Conservation (phyloP, 2,888 invertebrate genomes). For the Phrixothrix hirtus region DNA sequence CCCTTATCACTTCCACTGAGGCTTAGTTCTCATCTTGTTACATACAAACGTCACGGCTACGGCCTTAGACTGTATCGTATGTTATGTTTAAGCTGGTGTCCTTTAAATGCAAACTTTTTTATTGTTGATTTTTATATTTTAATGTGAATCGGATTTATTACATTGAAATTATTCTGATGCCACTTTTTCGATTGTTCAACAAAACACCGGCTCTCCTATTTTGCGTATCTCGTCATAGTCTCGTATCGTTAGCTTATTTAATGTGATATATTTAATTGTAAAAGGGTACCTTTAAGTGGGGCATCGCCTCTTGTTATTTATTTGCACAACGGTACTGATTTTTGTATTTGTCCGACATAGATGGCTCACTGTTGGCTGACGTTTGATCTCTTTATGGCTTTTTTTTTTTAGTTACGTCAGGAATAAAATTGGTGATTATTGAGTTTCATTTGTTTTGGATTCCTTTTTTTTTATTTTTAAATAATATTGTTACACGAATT, state of each 20-base stretch:
- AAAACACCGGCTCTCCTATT: constrained; percentile 24
- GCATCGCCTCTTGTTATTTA: constrained; percentile 38
- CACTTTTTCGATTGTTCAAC: too few relatives aligned
- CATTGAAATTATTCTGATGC: too few relatives aligned
- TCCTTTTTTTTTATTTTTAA: too few relatives aligned
- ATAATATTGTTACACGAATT: too few relatives aligned
- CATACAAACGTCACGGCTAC: constrained; percentile 25
- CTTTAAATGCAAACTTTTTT: constrained; percentile 11
- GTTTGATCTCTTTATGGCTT: constrained; percentile 46
- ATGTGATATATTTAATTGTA: constrained; percentile 51
- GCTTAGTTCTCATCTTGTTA: constrained; percentile 49
- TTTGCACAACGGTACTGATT: constrained; percentile 50
- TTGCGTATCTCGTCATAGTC: constrained; percentile 36
- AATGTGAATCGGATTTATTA: too few relatives aligned
- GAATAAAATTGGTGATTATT: too few relatives aligned
- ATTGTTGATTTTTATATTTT: constrained; percentile 10
- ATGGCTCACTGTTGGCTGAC: constrained; percentile 46
- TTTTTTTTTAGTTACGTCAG: constrained; percentile 15
- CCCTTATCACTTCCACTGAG: constrained; percentile 63
- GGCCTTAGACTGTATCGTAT: constrained; percentile 18
- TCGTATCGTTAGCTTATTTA: constrained; percentile 49
- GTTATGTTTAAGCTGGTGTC: constrained; percentile 24
- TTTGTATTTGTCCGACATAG: constrained; percentile 41
- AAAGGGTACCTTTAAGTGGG: constrained; percentile 44
- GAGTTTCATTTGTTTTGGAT: too few relatives aligned